Percentiles rank a stretch among this genome's conserved stretches.
phyloP scores from a whole-genome alignment of 2,888 invertebrate genomes.

The Osedax fenrisi region DNA sequence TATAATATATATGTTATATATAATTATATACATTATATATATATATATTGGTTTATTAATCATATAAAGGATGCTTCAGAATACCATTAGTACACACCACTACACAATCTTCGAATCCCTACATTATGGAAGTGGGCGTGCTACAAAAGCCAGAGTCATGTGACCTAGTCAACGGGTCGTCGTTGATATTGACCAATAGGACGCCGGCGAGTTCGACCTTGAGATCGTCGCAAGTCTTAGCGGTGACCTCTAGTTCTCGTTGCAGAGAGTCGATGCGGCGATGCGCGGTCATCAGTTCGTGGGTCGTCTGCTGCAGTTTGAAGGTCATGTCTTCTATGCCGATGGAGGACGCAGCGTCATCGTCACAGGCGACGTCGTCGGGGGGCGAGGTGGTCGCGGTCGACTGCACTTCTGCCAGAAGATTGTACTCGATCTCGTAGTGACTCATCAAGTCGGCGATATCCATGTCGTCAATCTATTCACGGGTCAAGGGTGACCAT shows the following conservation, averaged over 20 bases:
- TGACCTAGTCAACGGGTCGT: neutral
- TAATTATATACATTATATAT: no score
- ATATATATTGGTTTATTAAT: no score
- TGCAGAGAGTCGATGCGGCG: neutral
- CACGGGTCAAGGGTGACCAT: no score
- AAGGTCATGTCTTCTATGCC: neutral
- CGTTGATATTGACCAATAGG: neutral
- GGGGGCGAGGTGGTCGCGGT: no score
- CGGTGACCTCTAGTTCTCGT: neutral
- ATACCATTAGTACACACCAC: no score
- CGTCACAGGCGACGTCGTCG: neutral
- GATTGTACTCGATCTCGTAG: neutral
- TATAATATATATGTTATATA: no score
- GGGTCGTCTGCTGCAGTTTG: neutral
- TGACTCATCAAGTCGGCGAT: neutral
- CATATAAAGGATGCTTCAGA: no score
- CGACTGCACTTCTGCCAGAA: neutral
- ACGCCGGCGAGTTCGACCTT: neutral
- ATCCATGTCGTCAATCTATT: no score
- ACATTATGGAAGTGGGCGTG: neutral
- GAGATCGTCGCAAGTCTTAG: neutral
- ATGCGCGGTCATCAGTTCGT: neutral
- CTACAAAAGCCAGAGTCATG: neutral
- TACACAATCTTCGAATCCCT: no score
- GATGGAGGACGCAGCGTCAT: neutral